A percentile compares a stretch with the other conserved stretches of the same genome.
Evolutionary conservation across 2,888 invertebrate species (phyloP).

Genomic region (Zootermopsis nevadensis): DNA sequence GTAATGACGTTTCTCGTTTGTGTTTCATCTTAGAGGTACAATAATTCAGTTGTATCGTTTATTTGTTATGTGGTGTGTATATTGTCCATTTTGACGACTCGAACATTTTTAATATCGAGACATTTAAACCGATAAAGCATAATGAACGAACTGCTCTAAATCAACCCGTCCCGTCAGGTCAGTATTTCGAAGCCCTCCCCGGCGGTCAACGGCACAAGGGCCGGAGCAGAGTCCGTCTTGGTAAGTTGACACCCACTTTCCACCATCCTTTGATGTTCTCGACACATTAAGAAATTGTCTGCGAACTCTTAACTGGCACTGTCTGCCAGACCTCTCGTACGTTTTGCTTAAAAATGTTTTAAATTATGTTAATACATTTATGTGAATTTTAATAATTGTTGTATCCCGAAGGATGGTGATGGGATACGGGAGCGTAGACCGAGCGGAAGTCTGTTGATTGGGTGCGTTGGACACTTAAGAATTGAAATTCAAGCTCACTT

Average conservation of each 20-base stretch:
- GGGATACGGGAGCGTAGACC: too few relatives aligned
- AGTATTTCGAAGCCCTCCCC: slow-evolving; percentile 47
- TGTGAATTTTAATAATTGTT: too few relatives aligned
- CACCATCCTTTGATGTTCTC: too few relatives aligned
- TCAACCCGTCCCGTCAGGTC: slow-evolving; percentile 41
- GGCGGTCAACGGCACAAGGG: slow-evolving; percentile 46
- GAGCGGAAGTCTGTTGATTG: too few relatives aligned
- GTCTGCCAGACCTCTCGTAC: too few relatives aligned
- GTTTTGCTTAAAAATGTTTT: too few relatives aligned
- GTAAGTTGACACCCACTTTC: slow-evolving; percentile 42
- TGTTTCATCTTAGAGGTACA: neutral
- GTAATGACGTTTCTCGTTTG: neutral
- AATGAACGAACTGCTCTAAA: neutral
- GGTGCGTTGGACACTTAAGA: too few relatives aligned
- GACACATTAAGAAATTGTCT: neutral
- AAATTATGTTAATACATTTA: too few relatives aligned
- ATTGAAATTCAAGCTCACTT: too few relatives aligned
- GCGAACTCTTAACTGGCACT: neutral
- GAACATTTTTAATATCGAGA: slow-evolving; percentile 17
- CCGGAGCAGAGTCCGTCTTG: slow-evolving; percentile 50
- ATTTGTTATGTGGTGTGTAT: slow-evolving; percentile 2
- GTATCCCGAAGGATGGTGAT: too few relatives aligned
- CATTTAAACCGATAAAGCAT: neutral
- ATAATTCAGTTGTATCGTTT: neutral
- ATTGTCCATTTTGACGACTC: neutral